phyloP scores from a whole-genome alignment of 2,113 vertebrate genomes.

The Protomyctophum bolini region DNA sequence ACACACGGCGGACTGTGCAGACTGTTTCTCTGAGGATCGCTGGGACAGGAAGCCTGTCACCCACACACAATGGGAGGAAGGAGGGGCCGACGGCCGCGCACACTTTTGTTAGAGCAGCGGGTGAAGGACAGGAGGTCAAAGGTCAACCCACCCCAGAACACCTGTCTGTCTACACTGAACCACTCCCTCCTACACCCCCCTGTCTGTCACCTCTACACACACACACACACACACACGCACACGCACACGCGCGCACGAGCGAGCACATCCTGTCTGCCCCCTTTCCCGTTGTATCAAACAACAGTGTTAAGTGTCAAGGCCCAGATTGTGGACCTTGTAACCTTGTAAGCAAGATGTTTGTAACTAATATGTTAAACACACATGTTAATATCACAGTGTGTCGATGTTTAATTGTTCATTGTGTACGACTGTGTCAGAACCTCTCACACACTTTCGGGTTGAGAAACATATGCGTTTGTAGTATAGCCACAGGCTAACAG shows the following conservation, averaged over 20 bases:
- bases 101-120: slow-evolving; percentile 65
- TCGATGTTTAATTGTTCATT: too few relatives aligned
- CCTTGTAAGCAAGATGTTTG: too few relatives aligned
- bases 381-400: too few relatives aligned
- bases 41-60: slow-evolving; percentile 57
- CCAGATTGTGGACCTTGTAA: too few relatives aligned
- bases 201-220: background rate
- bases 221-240: slow-evolving; percentile 25
- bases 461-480: too few relatives aligned
- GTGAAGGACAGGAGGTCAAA: slow-evolving; percentile 40
- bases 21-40: slow-evolving; percentile 48
- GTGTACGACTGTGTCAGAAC: too few relatives aligned
- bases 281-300: slow-evolving; percentile 36
- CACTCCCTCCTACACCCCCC: background rate
- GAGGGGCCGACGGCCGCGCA: slow-evolving; percentile 65
- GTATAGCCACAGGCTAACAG: too few relatives aligned
- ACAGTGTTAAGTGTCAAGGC: slow-evolving; percentile 21
- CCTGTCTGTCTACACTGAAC: slow-evolving; percentile 63
- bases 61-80: slow-evolving; percentile 76
- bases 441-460: too few relatives aligned
- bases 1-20: slow-evolving; percentile 28
- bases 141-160: slow-evolving; percentile 64
- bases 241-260: slow-evolving; percentile 2
- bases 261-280: slow-evolving; percentile 57
- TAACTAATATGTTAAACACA: too few relatives aligned